Evolutionary conservation across 2,888 invertebrate species (phyloP).

Genomic region (Agriopis leucophaearia): DNA sequence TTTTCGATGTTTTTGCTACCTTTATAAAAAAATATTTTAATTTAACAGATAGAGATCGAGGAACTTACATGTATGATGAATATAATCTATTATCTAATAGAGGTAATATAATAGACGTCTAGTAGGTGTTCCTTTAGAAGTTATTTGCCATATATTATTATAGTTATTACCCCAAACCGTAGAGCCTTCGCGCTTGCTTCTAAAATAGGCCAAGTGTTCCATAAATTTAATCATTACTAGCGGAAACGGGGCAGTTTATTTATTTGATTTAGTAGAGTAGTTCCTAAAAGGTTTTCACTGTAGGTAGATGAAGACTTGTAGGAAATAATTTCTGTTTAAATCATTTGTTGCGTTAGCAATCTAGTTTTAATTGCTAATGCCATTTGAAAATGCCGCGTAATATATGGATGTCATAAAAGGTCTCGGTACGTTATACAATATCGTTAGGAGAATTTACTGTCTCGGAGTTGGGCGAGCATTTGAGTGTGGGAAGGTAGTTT

Average conservation of each 20-base stretch:
- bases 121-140: not conserved
- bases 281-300: slow-evolving; percentile 30
- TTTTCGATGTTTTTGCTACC: not conserved
- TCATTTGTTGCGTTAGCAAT: slow-evolving; percentile 7
- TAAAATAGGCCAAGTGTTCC: slow-evolving; percentile 10
- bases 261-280: slow-evolving; percentile 12
- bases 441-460: slow-evolving; percentile 14
- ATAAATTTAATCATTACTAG: slow-evolving; percentile 15
- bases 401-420: slow-evolving; percentile 24
- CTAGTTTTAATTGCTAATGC: slow-evolving; percentile 31
- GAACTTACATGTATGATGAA: not conserved
- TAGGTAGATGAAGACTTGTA: not conserved
- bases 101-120: not conserved
- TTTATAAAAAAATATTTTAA: not conserved
- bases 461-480: not conserved
- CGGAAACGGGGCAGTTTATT: slow-evolving; percentile 5
- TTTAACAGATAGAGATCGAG: not conserved
- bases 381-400: slow-evolving; percentile 32
- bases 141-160: not conserved
- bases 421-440: slow-evolving; percentile 7
- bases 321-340: not conserved
- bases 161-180: slow-evolving; percentile 1
- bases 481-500: slow-evolving; percentile 9
- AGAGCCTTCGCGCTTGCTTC: not conserved
- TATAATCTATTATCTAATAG: not conserved